Evolutionary conservation across 2,797 vertebrate species (phyloP), one percentile per base, ranked within the genome.

Genomic region (Amblyraja radiata): DNA sequence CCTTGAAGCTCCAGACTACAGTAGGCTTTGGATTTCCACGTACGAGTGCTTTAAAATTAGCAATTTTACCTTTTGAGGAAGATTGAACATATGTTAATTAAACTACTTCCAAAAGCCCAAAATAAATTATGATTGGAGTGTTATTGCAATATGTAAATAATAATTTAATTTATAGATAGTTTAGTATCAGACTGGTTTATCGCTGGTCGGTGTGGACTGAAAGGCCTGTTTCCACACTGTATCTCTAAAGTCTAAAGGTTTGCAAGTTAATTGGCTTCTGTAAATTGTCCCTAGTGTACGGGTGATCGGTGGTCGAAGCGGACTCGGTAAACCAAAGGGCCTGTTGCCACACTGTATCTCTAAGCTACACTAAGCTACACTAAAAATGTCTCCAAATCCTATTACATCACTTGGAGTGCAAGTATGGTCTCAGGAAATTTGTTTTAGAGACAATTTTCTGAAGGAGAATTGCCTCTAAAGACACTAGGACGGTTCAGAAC

Each of bases 11-110:
- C 90, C 90, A 92, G 23, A 74, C 46, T 2, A 92, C 21, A n/a
- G 90, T 39, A 76, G 68, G 65, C 90, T 74, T 46, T 76, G 90
- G 90, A n/a, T 92, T 92, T 76, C 90, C 90, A 54, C 1, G 68
- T 28, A n/a, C 25, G 7, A 11, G 23, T 11, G 21, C 39, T 92
- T 76, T 92, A 58, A 92, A 92, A 73, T 46, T 18, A 16, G 90
- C 39, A 92, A 0, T 76, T 92, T 54, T 76, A 76, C 71, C 90
- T 92, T 90, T 23, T 28, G 54, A 76, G 54, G 71, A 76, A 76
- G 1, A 0, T n/a, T 92, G 25, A 76, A 92, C 25, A 58, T 14
- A 76, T 46, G 23, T 28, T 91, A 91, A 74, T 76, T 32, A 68
- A 68, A 28, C 23, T 21, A 91, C 71, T 54, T 74, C 68, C 10